These are phyloP conservation scores for Symphodus melops DNA, from an alignment of 2,113 vertebrate genomes.

Conservation along the genomic window DNA sequence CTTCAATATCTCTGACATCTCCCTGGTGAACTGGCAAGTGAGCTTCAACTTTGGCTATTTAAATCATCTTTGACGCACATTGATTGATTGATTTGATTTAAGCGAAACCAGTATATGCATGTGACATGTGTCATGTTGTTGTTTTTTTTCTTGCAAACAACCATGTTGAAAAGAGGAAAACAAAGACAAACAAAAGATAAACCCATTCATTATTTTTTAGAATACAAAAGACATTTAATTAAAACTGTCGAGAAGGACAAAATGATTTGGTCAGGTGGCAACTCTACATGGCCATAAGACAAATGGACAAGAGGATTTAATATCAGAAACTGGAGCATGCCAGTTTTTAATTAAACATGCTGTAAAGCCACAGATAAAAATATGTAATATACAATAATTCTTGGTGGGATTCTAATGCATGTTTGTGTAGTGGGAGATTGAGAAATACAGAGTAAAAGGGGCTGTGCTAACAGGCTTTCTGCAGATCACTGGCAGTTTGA, in stretches of 20 bases:
- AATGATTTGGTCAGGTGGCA: not conserved
- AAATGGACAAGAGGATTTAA: not conserved
- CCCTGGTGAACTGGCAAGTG: conserved; percentile 1
- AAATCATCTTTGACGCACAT: conserved; percentile 24
- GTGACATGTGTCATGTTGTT: not conserved
- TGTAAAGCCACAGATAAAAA: conserved; percentile 20
- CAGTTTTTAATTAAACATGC: not conserved
- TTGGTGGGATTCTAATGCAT: conserved; percentile 53
- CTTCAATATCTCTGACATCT: conserved; percentile 17
- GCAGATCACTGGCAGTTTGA: conserved; percentile 93
- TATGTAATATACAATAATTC: conserved; percentile 9
- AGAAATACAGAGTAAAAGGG: conserved; percentile 41
- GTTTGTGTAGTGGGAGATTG: conserved; percentile 52
- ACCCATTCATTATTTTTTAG: no score
- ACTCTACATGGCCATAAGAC: no score
- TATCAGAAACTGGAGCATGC: not conserved
- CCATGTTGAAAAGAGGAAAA: not conserved
- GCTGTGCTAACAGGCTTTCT: conserved; percentile 81
- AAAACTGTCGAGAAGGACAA: no score
- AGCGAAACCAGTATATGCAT: no score
- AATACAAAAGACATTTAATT: no score
- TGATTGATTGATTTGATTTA: not conserved
- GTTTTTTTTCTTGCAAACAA: not conserved
- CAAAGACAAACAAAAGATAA: no score
- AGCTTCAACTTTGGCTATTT: conserved; percentile 32